Evolutionary conservation across 2,888 invertebrate genomes (phyloP).

Genomic region (Leptinotarsa juncta): DNA sequence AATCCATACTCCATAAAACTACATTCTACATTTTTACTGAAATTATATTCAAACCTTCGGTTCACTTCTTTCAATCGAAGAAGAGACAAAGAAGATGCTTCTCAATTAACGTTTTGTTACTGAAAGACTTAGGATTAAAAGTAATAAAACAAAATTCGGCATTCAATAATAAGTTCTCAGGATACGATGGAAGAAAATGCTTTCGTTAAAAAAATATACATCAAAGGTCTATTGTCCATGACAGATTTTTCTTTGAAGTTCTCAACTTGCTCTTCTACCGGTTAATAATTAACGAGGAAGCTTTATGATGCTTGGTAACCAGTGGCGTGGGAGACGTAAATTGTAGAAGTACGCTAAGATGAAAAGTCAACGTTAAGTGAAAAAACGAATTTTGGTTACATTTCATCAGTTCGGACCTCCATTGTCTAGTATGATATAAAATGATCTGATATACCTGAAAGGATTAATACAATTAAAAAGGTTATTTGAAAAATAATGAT

Average conservation of each 20-base stretch:
- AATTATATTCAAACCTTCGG: neutral
- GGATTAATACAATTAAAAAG: too few species aligned
- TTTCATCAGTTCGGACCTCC: too few species aligned
- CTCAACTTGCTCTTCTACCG: slow-evolving; percentile 61
- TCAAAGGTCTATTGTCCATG: slow-evolving; percentile 64
- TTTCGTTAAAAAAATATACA: slow-evolving; percentile 55
- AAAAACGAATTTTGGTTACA: too few species aligned
- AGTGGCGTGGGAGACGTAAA: slow-evolving; percentile 22
- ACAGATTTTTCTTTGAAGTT: slow-evolving; percentile 64
- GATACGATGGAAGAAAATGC: slow-evolving; percentile 40
- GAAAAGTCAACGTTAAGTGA: too few species aligned
- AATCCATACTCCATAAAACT: too few species aligned
- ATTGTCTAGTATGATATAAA: too few species aligned
- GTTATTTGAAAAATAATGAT: too few species aligned
- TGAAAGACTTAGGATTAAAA: slow-evolving; percentile 49
- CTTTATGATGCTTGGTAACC: slow-evolving; percentile 55
- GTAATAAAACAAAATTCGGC: slow-evolving; percentile 55
- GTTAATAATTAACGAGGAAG: slow-evolving; percentile 65
- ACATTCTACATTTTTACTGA: neutral
- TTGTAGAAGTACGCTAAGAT: neutral
- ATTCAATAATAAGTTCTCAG: slow-evolving; percentile 48
- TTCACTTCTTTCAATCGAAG: neutral
- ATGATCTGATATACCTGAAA: too few species aligned
- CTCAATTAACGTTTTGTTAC: slow-evolving; percentile 48
- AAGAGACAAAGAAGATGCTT: slow-evolving; percentile 32